Evolutionary conservation across 2,888 invertebrate genomes (phyloP).

Genomic region (Dichetophora obliterata): DNA sequence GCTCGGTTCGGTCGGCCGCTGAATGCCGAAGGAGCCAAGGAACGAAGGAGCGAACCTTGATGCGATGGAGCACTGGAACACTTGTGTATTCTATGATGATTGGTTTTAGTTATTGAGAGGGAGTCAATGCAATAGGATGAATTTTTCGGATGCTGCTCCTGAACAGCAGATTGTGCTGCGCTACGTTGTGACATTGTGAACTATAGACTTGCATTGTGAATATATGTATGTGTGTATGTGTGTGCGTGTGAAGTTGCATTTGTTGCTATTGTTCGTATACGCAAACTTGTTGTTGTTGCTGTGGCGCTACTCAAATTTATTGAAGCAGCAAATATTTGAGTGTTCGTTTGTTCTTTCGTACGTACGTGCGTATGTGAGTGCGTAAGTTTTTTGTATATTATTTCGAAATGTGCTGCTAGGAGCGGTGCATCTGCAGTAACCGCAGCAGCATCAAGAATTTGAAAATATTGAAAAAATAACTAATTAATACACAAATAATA

Average conservation of each 20-base stretch:
- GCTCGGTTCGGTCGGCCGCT: background rate
- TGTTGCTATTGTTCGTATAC: conserved; percentile 49
- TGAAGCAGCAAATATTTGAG: conserved; percentile 20
- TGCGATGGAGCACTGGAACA: background rate
- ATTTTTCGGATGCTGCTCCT: conserved; percentile 43
- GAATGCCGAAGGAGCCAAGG: conserved; percentile 12
- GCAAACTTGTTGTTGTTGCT: conserved; percentile 49
- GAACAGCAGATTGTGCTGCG: background rate
- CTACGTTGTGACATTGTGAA: conserved; percentile 6
- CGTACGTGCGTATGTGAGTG: conserved; percentile 8
- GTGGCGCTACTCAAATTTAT: conserved; percentile 13
- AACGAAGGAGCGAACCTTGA: conserved; percentile 6
- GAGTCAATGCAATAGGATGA: conserved; percentile 45
- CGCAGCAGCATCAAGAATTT: background rate
- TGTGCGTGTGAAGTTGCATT: conserved; percentile 5
- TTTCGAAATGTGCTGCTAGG: conserved; percentile 19
- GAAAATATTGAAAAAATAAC: background rate
- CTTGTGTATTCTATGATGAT: conserved; percentile 30
- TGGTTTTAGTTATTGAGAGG: conserved; percentile 47
- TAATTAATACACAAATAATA: background rate
- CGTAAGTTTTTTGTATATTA: conserved; percentile 33
- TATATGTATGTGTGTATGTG: background rate
- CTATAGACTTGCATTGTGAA: background rate
- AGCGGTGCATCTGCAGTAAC: conserved; percentile 11
- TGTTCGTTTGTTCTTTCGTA: conserved; percentile 26